Base-by-base conservation (phyloP, 2,113 vertebrate species). In the Ctenomys sociabilis region DNA sequence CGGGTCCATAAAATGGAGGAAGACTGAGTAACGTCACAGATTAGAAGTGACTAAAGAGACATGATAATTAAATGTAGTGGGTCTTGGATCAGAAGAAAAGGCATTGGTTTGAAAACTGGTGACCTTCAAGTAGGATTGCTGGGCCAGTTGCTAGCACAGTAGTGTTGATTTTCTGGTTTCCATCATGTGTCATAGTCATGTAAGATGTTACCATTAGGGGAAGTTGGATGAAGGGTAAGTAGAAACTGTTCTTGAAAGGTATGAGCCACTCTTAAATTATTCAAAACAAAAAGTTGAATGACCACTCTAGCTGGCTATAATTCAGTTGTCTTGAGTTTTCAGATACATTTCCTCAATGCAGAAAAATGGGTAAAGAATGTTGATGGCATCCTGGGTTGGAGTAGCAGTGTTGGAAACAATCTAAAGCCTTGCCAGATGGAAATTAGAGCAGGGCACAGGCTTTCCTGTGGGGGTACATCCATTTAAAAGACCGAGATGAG, bases 61-160 rank as follows among this genome's bases (percentile, higher is more conserved):
- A 5, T 0, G 43, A 5, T 30, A 26, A 12, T n/a, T 24, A 1
- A 12, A 22, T 30, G 75, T 57, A 32, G 13, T 21, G 9, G 52
- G 28, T 2, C n/a, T 40, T 35, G 24, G 77, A 5, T 54, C 9
- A 1, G 57, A 28, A 59, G 14, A 7, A 17, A 72, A 70, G 26
- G 28, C 11, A 1, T 75, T 10, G 1, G 28, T 5, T 28, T 77
- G 85, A 11, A 78, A 68, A 37, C 7, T 0, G 28, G 73, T 0
- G 7, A 5, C 1, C 11, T 11, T 21, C 16, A 14, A 13, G 2
- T 32, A 28, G 83, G 61, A 11, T 8, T 3, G 30, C 57, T n/a
- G 17, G 59, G 7, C 9, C 12, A 1, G 52, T 1, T 26, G 59
- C 4, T 26, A 26, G 54, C 14, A 0, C 1, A 11, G 24, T 22